Conservation (phyloP, 2,888 invertebrate species). For the Microctonus aethiopoides region DNA sequence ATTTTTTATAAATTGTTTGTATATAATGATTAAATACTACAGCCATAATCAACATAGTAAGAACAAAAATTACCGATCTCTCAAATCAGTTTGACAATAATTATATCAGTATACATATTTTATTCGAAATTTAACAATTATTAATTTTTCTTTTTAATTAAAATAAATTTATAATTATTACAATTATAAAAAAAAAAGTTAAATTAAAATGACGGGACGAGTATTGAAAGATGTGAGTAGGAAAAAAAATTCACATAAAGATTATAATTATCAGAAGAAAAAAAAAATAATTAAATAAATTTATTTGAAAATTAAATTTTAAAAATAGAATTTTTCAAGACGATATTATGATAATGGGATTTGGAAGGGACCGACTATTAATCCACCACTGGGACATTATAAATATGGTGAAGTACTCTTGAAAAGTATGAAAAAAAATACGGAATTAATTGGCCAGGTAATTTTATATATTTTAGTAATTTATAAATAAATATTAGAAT, state of each 20-base stretch:
- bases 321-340: neutral
- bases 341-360: slow-evolving; percentile 38
- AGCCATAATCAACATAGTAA: too few species aligned
- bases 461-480: slow-evolving; percentile 26
- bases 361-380: slow-evolving; percentile 36
- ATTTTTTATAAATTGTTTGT: too few species aligned
- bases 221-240: neutral
- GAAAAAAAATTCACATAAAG: too few species aligned
- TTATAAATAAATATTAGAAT: neutral
- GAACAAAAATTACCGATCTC: too few species aligned
- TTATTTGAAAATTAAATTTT: neutral
- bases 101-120: too few species aligned
- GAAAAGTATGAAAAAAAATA: slow-evolving; percentile 39
- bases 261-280: neutral
- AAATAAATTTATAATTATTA: too few species aligned
- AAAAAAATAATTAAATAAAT: neutral
- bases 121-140: too few species aligned
- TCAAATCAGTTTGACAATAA: too few species aligned
- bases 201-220: too few species aligned
- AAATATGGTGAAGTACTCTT: slow-evolving; percentile 45
- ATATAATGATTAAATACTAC: too few species aligned
- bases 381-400: slow-evolving; percentile 16
- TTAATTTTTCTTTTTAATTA: too few species aligned
- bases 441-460: slow-evolving; percentile 45
- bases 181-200: too few species aligned